Evolutionary conservation across 2,888 invertebrate species (phyloP).

Genomic region (Caenorhabditis parvicauda): DNA sequence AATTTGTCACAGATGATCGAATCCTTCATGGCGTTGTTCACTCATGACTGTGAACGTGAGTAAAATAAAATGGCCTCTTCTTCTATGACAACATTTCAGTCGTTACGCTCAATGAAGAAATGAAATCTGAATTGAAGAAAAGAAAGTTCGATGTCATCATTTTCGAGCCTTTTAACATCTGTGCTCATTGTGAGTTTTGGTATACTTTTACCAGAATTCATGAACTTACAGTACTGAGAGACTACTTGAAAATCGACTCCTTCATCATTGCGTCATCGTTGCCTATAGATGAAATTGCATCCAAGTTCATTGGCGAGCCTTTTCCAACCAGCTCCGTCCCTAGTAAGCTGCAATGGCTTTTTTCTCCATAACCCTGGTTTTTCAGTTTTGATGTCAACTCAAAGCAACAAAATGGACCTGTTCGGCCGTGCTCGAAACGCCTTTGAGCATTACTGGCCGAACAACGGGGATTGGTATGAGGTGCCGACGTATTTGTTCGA

Average conservation of each 20-base stretch:
- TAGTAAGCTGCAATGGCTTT: background rate
- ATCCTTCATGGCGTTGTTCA: constrained; percentile 12
- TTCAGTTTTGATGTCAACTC: background rate
- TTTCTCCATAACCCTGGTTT: too few species aligned
- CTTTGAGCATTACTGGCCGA: constrained; percentile 3
- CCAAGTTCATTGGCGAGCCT: constrained; percentile 15
- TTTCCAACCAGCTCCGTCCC: constrained; percentile 16
- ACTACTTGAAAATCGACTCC: too few species aligned
- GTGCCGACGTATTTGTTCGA: too few species aligned
- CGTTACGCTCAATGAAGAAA: constrained; percentile 8
- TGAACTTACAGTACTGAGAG: too few species aligned
- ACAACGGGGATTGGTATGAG: too few species aligned
- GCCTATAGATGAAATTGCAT: constrained; percentile 7
- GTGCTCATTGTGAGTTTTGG: constrained; percentile 29
- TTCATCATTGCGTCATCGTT: too few species aligned
- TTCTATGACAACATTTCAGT: background rate
- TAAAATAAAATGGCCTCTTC: background rate
- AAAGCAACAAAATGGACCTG: constrained; percentile 13
- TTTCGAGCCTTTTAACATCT: constrained; percentile 33
- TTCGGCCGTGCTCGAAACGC: constrained; percentile 8
- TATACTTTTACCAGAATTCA: too few species aligned
- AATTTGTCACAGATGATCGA: too few species aligned
- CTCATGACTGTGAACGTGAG: constrained; percentile 17
- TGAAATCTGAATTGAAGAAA: constrained; percentile 18
- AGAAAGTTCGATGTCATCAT: constrained; percentile 39